phyloP scores from a whole-genome alignment of 2,888 invertebrate species.

The Cheilosia urbana region DNA sequence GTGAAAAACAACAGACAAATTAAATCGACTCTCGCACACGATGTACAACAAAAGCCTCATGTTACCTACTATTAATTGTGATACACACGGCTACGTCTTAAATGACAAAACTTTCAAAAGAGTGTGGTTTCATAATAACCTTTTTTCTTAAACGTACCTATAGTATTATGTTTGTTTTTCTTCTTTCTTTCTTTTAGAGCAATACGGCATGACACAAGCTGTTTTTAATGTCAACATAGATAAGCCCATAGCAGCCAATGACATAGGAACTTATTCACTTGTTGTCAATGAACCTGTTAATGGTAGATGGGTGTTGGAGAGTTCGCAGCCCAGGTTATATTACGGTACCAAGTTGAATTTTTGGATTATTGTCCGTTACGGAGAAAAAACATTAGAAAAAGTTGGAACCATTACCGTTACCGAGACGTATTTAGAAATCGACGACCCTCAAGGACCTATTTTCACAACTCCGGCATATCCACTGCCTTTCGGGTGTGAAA shows the following conservation, averaged over 20 bases:
- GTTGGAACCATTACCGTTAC: slow-evolving; percentile 9
- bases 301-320: slow-evolving; percentile 85
- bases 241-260: slow-evolving; percentile 83
- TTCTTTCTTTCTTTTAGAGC: slow-evolving; percentile 26
- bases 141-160: too few relatives aligned
- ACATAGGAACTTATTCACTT: slow-evolving; percentile 85
- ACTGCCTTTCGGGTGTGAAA: slow-evolving; percentile 31
- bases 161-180: not conserved
- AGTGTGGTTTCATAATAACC: too few relatives aligned
- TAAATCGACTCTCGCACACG: too few relatives aligned
- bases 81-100: too few relatives aligned
- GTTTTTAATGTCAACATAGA: slow-evolving; percentile 88
- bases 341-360: slow-evolving; percentile 86
- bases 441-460: not conserved
- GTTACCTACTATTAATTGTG: too few relatives aligned
- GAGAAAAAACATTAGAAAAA: slow-evolving; percentile 42
- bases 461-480: not conserved
- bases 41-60: too few relatives aligned
- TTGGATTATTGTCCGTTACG: slow-evolving; percentile 85
- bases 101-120: too few relatives aligned
- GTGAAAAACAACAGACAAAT: too few relatives aligned
- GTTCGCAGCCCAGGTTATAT: slow-evolving; percentile 83
- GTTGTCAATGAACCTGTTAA: slow-evolving; percentile 84
- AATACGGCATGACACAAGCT: slow-evolving; percentile 84
- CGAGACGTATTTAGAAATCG: slow-evolving; percentile 18